These are phyloP conservation scores for Musca domestica DNA, from an alignment of 1,140 invertebrate species.

Conservation along the genomic window DNA sequence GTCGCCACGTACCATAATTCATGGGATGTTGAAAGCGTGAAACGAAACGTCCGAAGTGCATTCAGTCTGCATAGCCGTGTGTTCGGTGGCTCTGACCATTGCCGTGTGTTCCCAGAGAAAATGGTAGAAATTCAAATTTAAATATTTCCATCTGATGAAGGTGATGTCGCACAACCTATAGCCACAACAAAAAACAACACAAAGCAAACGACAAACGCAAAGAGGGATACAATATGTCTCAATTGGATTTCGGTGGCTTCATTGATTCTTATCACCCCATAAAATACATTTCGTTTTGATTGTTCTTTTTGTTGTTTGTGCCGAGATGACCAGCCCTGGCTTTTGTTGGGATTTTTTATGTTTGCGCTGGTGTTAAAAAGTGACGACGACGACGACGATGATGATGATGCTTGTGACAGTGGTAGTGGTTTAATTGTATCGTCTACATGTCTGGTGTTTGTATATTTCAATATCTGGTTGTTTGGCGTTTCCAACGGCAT, in stretches of 20 bases:
- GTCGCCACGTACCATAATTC: not conserved
- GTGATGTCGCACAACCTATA: slow-evolving; percentile 22
- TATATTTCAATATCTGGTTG: not conserved
- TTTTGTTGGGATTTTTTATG: not conserved
- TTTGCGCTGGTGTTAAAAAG: not conserved
- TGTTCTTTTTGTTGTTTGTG: slow-evolving; percentile 37
- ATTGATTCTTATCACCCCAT: slow-evolving; percentile 55
- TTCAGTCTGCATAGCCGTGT: not conserved
- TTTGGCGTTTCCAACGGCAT: not conserved
- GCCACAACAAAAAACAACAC: no score
- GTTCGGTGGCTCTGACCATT: not conserved
- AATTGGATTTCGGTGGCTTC: slow-evolving; percentile 55
- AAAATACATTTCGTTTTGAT: slow-evolving; percentile 54
- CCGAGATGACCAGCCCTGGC: not conserved
- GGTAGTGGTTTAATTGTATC: not conserved
- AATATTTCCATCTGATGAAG: slow-evolving; percentile 33
- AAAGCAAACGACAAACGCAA: slow-evolving; percentile 33
- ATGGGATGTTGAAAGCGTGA: slow-evolving; percentile 9
- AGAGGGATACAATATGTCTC: slow-evolving; percentile 55
- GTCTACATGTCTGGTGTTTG: slow-evolving; percentile 2
- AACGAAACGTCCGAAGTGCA: slow-evolving; percentile 2
- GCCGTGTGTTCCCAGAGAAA: not conserved
- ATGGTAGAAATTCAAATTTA: slow-evolving; percentile 33
- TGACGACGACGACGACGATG: no score
- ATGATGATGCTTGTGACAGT: no score